Percentiles rank a stretch among this genome's conserved stretches.
These are phyloP conservation scores for Vulpes vulpes DNA, from an alignment of 2,113 vertebrate species.

Conservation along the genomic window DNA sequence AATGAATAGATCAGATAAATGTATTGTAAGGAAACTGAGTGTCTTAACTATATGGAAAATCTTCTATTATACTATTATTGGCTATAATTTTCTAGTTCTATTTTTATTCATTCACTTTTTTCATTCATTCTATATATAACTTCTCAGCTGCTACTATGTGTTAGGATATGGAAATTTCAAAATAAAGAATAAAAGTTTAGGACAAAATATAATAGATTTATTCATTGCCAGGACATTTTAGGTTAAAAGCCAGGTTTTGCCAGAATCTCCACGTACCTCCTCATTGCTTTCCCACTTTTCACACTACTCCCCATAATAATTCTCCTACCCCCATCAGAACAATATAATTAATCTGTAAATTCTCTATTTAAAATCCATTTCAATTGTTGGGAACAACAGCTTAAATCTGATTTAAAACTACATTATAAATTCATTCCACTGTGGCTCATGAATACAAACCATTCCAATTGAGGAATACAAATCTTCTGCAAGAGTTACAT, in stretches of 20 bases:
- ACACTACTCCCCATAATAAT: not conserved
- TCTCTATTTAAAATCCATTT: not conserved
- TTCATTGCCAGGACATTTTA: not conserved
- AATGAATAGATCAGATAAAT: slow-evolving; percentile 30
- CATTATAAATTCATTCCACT: not conserved
- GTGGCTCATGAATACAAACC: not conserved
- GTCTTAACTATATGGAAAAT: not conserved
- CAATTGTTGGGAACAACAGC: not conserved
- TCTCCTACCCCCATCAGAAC: not conserved
- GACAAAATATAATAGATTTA: slow-evolving; percentile 17
- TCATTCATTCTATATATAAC: not conserved
- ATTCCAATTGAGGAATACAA: not conserved
- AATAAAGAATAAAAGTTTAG: not conserved
- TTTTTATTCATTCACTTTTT: not conserved
- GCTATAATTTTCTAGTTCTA: slow-evolving; percentile 4
- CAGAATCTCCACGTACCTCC: not conserved
- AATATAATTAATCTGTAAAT: not conserved
- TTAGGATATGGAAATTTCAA: not conserved
- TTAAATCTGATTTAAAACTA: not conserved
- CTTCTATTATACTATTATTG: not conserved
- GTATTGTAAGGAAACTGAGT: not conserved
- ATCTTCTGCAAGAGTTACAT: not conserved
- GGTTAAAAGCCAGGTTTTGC: not conserved
- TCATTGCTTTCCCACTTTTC: not conserved
- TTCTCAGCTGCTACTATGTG: not conserved